These are phyloP conservation scores for Echeneis naucrates DNA, from an alignment of 2,797 vertebrate genomes.

Conservation along the genomic window DNA sequence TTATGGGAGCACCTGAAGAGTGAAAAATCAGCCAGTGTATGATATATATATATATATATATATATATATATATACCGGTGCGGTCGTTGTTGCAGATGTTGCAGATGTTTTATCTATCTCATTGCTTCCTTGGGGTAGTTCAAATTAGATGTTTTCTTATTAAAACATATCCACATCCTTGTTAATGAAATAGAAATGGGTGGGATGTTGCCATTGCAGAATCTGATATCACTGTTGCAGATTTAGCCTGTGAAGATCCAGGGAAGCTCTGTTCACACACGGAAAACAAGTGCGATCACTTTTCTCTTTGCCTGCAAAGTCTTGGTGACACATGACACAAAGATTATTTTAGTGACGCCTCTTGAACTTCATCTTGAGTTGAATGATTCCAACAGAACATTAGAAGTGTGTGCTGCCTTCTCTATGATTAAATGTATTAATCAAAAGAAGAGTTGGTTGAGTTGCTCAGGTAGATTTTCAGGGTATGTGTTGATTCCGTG, in stretches of 20 bases:
- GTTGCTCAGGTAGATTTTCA: background rate
- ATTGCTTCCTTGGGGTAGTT: no score
- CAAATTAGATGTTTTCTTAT: constrained; percentile 29
- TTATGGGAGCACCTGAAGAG: no score
- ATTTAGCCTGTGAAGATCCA: constrained; percentile 26
- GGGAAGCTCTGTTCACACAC: background rate
- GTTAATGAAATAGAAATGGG: constrained; percentile 48
- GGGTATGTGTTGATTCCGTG: background rate
- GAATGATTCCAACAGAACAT: background rate
- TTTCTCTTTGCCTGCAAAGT: constrained; percentile 7
- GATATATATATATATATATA: no score
- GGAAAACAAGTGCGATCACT: constrained; percentile 1
- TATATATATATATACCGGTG: no score
- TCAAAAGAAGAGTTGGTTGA: background rate
- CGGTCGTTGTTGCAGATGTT: constrained; percentile 9
- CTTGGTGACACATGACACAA: background rate
- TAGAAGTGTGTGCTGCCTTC: background rate
- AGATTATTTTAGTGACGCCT: constrained; percentile 6
- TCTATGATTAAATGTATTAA: background rate
- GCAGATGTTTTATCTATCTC: constrained; percentile 15
- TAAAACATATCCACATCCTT: constrained; percentile 5
- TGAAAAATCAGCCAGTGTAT: no score
- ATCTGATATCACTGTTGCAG: constrained; percentile 20
- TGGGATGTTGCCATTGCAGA: constrained; percentile 14
- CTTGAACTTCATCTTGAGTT: constrained; percentile 4